Evolutionary conservation across 2,888 invertebrate species (phyloP).

Genomic region (Pediacus dermestoides): DNA sequence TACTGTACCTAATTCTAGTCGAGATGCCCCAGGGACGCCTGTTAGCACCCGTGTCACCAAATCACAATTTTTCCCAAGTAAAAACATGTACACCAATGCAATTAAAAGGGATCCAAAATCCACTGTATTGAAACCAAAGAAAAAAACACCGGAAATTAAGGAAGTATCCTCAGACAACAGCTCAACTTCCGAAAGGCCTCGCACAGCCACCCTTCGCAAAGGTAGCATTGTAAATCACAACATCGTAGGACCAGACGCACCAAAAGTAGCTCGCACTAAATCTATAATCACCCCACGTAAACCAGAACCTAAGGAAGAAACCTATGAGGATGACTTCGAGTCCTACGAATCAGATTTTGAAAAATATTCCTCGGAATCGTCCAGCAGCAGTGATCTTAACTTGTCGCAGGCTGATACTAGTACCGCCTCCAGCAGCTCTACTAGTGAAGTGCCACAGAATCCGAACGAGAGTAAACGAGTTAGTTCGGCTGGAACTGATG

Average conservation of each 20-base stretch:
- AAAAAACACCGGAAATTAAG: constrained; percentile 11
- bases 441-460: constrained; percentile 11
- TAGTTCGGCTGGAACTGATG: constrained; percentile 42
- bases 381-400: constrained; percentile 15
- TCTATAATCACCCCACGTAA: constrained; percentile 10
- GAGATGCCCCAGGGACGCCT: constrained; percentile 17
- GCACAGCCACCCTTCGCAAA: constrained; percentile 46
- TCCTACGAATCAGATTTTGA: constrained; percentile 60
- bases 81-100: constrained; percentile 41
- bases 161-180: constrained; percentile 29
- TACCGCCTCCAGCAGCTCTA: constrained; percentile 28
- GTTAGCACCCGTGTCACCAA: constrained; percentile 39
- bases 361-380: constrained; percentile 38
- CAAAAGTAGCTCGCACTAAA: constrained; percentile 18
- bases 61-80: constrained; percentile 46
- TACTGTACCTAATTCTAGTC: constrained; percentile 1
- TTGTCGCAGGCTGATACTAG: constrained; percentile 25
- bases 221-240: constrained; percentile 44
- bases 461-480: constrained; percentile 24
- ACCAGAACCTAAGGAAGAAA: constrained; percentile 24
- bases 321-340: constrained; percentile 57
- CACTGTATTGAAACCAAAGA: constrained; percentile 5
- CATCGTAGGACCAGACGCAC: constrained; percentile 42
- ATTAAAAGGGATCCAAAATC: constrained; percentile 10
- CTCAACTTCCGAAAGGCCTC: constrained; percentile 40